These are phyloP conservation scores for Apamea anceps DNA, from an alignment of 2,888 invertebrate species.

Conservation along the genomic window DNA sequence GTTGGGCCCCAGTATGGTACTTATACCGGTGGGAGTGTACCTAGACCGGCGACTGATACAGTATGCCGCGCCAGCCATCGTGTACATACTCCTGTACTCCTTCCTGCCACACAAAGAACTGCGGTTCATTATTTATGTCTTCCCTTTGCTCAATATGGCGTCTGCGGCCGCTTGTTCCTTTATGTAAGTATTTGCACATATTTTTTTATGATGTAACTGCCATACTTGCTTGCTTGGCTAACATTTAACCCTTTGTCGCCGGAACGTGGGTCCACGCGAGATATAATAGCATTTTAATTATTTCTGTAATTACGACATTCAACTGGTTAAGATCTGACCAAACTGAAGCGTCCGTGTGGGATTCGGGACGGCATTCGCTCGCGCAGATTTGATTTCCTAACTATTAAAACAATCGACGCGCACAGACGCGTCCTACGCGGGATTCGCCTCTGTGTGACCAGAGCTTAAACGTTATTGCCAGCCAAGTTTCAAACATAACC, in stretches of 20 bases:
- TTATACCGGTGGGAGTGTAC: slow-evolving; percentile 94
- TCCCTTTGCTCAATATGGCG: slow-evolving; percentile 97
- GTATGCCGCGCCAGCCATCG: slow-evolving; percentile 92
- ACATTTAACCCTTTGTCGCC: not conserved
- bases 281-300: too few relatives aligned
- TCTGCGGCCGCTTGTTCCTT: slow-evolving; percentile 96
- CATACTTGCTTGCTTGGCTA: not conserved
- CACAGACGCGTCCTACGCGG: not conserved
- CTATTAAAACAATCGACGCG: not conserved
- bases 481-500: not conserved
- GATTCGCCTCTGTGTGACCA: not conserved
- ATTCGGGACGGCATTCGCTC: not conserved
- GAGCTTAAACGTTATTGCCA: not conserved
- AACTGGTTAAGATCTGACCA: not conserved
- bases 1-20: slow-evolving; percentile 94
- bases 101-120: slow-evolving; percentile 99
- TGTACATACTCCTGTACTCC: slow-evolving; percentile 97
- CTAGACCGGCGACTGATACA: slow-evolving; percentile 93
- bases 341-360: not conserved
- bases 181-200: slow-evolving; percentile 92
- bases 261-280: too few relatives aligned
- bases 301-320: too few relatives aligned
- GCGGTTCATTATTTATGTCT: slow-evolving; percentile 99
- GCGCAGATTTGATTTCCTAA: not conserved
- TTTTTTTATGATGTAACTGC: not conserved